Percentiles rank a stretch among this genome's conserved stretches.
These are phyloP conservation scores for Ctenochaetus hawaiiensis DNA, from an alignment of 2,797 vertebrate species.

Conservation along the genomic window DNA sequence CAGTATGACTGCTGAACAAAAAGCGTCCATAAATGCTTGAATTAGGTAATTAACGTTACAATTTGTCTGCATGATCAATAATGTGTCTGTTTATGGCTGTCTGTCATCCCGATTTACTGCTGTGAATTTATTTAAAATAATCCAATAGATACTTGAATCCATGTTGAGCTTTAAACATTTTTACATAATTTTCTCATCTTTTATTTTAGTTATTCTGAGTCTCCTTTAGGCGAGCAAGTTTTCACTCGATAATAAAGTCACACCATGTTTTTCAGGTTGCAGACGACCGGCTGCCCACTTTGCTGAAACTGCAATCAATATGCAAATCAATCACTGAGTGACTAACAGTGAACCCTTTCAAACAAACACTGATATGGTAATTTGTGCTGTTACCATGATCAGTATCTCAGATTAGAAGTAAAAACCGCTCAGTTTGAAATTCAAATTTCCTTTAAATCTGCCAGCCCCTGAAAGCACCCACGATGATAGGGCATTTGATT, in stretches of 20 bases:
- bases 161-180: too few relatives aligned
- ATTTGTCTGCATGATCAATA: constrained; percentile 8
- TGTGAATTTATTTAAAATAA: too few relatives aligned
- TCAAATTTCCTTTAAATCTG: constrained; percentile 9
- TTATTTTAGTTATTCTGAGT: too few relatives aligned
- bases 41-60: not conserved
- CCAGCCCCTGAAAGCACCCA: not conserved
- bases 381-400: constrained; percentile 41
- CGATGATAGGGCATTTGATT: constrained; percentile 3
- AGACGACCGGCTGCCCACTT: constrained; percentile 13
- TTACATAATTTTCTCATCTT: too few relatives aligned
- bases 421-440: constrained; percentile 2
- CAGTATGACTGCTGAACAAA: too few relatives aligned
- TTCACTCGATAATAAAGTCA: not conserved
- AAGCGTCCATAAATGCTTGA: not conserved
- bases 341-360: constrained; percentile 27
- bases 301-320: constrained; percentile 48
- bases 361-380: constrained; percentile 53
- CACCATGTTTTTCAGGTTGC: constrained; percentile 28
- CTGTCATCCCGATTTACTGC: too few relatives aligned
- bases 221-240: not conserved
- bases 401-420: constrained; percentile 30
- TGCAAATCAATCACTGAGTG: constrained; percentile 46
- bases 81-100: not conserved
- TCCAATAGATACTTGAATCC: too few relatives aligned